Percentiles rank a stretch among this genome's conserved stretches.
These are phyloP conservation scores for Mola mola DNA, from an alignment of 2,113 vertebrate species.

Conservation along the genomic window DNA sequence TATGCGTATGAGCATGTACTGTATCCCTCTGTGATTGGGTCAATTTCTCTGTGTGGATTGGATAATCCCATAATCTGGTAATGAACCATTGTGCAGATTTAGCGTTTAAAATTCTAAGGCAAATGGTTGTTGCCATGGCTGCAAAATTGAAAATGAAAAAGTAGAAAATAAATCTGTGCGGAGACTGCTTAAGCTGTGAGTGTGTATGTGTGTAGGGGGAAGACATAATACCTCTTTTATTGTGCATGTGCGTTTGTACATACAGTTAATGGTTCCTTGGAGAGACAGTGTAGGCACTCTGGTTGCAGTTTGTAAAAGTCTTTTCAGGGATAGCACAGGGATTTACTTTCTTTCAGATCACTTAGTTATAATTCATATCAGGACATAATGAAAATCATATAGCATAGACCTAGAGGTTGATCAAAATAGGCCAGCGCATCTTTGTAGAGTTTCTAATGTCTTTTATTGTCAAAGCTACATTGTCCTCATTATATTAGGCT, in stretches of 20 bases:
- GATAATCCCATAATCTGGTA: slow-evolving; percentile 80
- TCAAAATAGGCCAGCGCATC: too few species aligned
- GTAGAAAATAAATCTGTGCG: slow-evolving; percentile 30
- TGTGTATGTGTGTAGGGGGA: neutral
- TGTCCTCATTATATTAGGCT: too few species aligned
- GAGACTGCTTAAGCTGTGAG: slow-evolving; percentile 8
- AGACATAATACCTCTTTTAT: neutral
- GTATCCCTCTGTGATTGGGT: slow-evolving; percentile 43
- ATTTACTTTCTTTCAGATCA: neutral
- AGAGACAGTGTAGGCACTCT: neutral
- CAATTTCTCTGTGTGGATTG: slow-evolving; percentile 71
- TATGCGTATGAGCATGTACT: neutral
- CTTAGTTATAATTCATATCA: neutral
- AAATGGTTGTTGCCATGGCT: slow-evolving; percentile 75
- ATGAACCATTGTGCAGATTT: slow-evolving; percentile 74
- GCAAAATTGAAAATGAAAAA: slow-evolving; percentile 42
- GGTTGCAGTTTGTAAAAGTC: neutral
- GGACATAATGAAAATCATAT: neutral
- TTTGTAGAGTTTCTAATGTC: too few species aligned
- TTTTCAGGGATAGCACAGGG: neutral
- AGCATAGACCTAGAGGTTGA: too few species aligned
- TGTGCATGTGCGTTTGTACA: neutral
- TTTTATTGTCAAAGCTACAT: too few species aligned
- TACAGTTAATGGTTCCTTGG: too few species aligned
- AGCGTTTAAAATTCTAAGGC: slow-evolving; percentile 74